Base-by-base conservation (phyloP, 2,888 invertebrate species). In the Zonitis immaculata region DNA sequence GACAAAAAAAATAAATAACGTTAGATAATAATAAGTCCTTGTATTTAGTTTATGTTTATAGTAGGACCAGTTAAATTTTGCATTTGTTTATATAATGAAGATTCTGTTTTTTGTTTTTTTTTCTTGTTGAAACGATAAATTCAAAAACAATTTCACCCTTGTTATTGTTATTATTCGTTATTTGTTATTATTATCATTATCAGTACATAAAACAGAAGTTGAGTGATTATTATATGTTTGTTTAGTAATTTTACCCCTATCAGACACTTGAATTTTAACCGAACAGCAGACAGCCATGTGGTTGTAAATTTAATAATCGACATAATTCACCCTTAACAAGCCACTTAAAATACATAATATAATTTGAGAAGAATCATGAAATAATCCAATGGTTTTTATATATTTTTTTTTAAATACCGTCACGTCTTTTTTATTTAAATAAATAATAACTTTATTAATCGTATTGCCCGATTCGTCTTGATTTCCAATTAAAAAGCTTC, bases 191-290 rank as follows among this genome's bases (percentile, higher is more conserved):
- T n/a, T n/a, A n/a, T n/a, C n/a, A n/a, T n/a, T n/a, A n/a, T n/a
- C n/a, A n/a, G n/a, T n/a, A n/a, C 26, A 30, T 39, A 39, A 35
- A 49, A 49, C 49, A 49, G 30, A 49, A 49, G 30, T 42, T 45
- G 42, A 30, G 42, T 27, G 30, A 44, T 49, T 44, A 49, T 49
- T 49, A 49, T 44, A 22, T 50, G 50, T 47, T 47, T 52, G 35
- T 52, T 52, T 52, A 47, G 52, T 49, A 43, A 22, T 12, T 27
- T 44, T 32, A 52, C 52, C 52, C 52, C 47, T 43, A 52, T 52
- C 35, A 35, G 16, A 32, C 27, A 44, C 27, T 42, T 52, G 47
- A 47, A 42, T 14, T 52, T 52, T n/a, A n/a, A n/a, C n/a, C n/a
- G n/a, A 52, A 52, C 52, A 44, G 45, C 47, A 47, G 22, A 8